Evolutionary conservation across 2,888 invertebrate species (phyloP).

Genomic region (Ctenicera cuprea): DNA sequence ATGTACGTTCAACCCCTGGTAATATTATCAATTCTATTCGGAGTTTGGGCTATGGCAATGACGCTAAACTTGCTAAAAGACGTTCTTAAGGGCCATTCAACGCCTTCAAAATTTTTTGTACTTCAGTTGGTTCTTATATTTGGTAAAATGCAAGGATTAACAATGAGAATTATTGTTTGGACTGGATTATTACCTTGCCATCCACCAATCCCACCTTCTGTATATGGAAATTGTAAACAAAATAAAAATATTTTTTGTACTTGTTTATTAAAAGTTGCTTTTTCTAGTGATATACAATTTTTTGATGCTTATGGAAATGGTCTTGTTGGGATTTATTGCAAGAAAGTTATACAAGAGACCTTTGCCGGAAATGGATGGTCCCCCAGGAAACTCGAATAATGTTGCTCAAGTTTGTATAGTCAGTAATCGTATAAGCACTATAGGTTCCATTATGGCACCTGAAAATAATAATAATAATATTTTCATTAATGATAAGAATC

Average conservation of each 20-base stretch:
- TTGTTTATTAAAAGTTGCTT: too few species aligned
- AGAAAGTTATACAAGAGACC: slow-evolving; percentile 77
- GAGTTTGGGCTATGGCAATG: slow-evolving; percentile 83
- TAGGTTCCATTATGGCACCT: slow-evolving; percentile 53
- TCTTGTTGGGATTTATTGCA: slow-evolving; percentile 79
- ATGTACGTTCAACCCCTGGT: slow-evolving; percentile 80
- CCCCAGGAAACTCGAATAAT: neutral
- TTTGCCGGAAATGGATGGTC: slow-evolving; percentile 64
- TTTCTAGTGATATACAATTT: slow-evolving; percentile 81
- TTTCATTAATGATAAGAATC: slow-evolving; percentile 31
- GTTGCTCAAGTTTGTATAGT: slow-evolving; percentile 52
- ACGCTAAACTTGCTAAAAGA: slow-evolving; percentile 75
- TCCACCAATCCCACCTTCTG: slow-evolving; percentile 79
- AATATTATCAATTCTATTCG: slow-evolving; percentile 79
- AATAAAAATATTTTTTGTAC: neutral
- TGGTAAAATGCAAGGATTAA: slow-evolving; percentile 80
- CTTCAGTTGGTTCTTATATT: slow-evolving; percentile 80
- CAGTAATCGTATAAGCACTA: slow-evolving; percentile 55
- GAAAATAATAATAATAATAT: slow-evolving; percentile 54
- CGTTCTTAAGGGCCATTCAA: slow-evolving; percentile 69
- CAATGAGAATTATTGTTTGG: slow-evolving; percentile 76
- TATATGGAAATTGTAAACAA: slow-evolving; percentile 80
- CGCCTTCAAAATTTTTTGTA: slow-evolving; percentile 75
- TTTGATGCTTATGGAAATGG: slow-evolving; percentile 82
- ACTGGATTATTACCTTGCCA: slow-evolving; percentile 78